Evolutionary conservation across 1,140 invertebrate genomes (phyloP).

Genomic region (Diorhabda carinulata): DNA sequence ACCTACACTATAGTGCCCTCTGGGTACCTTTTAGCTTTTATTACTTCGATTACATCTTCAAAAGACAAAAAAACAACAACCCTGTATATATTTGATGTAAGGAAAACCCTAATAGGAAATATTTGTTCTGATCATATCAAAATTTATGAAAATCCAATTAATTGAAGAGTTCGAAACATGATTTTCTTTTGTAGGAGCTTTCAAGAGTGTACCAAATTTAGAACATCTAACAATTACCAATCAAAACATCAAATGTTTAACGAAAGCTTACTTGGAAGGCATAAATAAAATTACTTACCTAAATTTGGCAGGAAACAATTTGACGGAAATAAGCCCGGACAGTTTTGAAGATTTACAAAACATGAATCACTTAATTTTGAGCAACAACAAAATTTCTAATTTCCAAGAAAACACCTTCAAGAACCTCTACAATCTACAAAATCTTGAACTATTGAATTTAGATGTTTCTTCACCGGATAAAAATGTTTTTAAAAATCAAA

Average conservation of each 20-base stretch:
- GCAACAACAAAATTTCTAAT: constrained; percentile 1
- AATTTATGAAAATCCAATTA: neutral
- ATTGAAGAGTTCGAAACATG: neutral
- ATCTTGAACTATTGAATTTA: neutral
- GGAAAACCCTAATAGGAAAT: neutral
- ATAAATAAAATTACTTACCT: constrained; percentile 8
- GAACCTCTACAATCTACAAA: constrained; percentile 3
- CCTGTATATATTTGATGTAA: neutral
- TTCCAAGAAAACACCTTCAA: constrained; percentile 8
- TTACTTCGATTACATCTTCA: neutral
- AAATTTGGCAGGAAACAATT: constrained; percentile 1
- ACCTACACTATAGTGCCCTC: neutral
- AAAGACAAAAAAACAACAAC: neutral
- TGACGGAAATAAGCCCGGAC: neutral
- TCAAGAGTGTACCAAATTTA: constrained; percentile 1
- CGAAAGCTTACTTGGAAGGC: constrained; percentile 8
- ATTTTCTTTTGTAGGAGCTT: constrained; percentile 9
- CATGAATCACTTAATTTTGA: constrained; percentile 13
- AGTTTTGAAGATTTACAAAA: constrained; percentile 3
- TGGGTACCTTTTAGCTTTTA: neutral
- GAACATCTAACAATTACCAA: constrained; percentile 8
- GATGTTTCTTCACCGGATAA: neutral
- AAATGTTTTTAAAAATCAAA: constrained; percentile 9
- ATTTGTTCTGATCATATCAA: constrained; percentile 3
- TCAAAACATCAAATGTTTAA: constrained; percentile 7